These are phyloP conservation scores for Biston betularia DNA, from an alignment of 2,888 invertebrate genomes.

Conservation along the genomic window DNA sequence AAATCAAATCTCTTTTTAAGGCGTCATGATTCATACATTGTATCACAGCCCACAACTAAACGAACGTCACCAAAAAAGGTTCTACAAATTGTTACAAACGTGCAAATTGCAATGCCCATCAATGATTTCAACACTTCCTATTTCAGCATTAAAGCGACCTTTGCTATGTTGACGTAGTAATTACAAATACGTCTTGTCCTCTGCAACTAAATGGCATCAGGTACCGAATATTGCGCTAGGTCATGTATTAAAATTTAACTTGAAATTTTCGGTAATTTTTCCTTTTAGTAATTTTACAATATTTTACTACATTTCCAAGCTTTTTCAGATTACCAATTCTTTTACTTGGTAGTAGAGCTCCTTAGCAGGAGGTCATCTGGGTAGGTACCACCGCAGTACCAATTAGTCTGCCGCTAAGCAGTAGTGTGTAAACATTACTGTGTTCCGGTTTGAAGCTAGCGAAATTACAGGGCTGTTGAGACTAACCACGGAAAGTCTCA, in stretches of 20 bases:
- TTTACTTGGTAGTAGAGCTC: too few relatives aligned
- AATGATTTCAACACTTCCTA: not conserved
- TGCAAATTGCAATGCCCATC: constrained; percentile 1
- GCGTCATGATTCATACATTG: constrained; percentile 2
- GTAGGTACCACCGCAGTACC: too few relatives aligned
- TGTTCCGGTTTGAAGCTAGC: too few relatives aligned
- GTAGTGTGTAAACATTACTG: too few relatives aligned
- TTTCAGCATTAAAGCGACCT: not conserved
- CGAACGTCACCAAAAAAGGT: constrained; percentile 7
- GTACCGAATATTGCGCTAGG: not conserved
- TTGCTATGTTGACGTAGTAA: not conserved
- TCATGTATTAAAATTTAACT: not conserved
- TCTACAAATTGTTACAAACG: not conserved
- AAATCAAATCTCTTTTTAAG: constrained; percentile 15
- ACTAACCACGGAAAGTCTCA: too few relatives aligned
- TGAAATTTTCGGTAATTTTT: not conserved
- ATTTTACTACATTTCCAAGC: too few relatives aligned
- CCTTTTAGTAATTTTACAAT: too few relatives aligned
- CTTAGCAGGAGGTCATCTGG: too few relatives aligned
- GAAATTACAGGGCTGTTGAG: too few relatives aligned
- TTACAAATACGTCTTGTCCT: not conserved
- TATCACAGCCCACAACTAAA: constrained; percentile 4
- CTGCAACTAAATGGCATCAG: not conserved
- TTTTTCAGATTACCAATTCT: too few relatives aligned
- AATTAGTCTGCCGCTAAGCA: too few relatives aligned